A percentile compares a stretch with the other conserved stretches of the same genome.
phyloP scores from a whole-genome alignment of 1,140 invertebrate species.

The Brachionus sp. region DNA sequence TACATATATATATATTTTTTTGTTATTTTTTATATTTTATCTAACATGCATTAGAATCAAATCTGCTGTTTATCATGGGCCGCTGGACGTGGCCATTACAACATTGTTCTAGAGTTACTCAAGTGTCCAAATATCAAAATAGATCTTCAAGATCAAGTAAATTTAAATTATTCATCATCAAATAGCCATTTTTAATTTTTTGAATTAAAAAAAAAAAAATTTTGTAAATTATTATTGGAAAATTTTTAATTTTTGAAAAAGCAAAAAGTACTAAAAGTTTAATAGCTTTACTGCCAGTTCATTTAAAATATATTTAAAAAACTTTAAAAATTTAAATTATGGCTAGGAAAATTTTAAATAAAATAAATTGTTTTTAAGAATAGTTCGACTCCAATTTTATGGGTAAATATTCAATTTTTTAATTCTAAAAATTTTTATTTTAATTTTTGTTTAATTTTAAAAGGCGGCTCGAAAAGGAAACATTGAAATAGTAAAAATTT shows the following conservation, averaged over 20 bases:
- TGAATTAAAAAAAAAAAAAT: too few species aligned
- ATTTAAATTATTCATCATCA: neutral
- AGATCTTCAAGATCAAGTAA: conserved; percentile 73
- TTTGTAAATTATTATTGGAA: too few species aligned
- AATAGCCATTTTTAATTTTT: neutral
- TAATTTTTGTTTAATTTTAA: neutral
- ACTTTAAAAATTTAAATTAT: too few species aligned
- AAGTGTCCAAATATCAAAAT: conserved; percentile 82
- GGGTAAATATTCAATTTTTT: conserved; percentile 66
- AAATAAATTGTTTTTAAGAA: conserved; percentile 63
- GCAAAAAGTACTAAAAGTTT: too few species aligned
- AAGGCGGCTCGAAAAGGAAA: conserved; percentile 73
- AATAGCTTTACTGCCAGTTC: too few species aligned
- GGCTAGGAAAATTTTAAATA: neutral
- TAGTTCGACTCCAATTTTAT: conserved; percentile 90
- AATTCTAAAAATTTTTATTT: neutral
- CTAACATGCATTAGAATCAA: conserved; percentile 66
- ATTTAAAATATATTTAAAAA: too few species aligned
- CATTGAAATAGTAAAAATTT: conserved; percentile 74
- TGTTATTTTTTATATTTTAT: neutral
- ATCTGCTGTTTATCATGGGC: conserved; percentile 90
- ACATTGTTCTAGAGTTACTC: conserved; percentile 77
- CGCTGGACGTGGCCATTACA: conserved; percentile 78
- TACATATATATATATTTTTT: conserved; percentile 43
- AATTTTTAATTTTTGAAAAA: too few species aligned